Evolutionary conservation across 2,797 vertebrate species (phyloP).

Genomic region (Philypnodon macrostomus): DNA sequence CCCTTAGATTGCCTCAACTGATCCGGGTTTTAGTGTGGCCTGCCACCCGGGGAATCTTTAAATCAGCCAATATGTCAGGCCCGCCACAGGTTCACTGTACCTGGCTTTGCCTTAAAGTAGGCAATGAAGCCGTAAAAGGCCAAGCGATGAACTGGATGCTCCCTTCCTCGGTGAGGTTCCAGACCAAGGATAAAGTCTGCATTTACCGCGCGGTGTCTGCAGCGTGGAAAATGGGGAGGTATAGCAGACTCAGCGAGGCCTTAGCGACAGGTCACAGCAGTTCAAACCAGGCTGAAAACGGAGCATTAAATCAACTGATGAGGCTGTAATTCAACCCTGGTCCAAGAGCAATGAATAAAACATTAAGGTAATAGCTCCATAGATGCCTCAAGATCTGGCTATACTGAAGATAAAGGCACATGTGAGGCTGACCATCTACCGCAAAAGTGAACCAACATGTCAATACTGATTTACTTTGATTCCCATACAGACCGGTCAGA

Average conservation of each 20-base stretch:
- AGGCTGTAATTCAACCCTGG: constrained; percentile 54
- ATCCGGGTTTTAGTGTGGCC: constrained; percentile 65
- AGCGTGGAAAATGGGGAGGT: constrained; percentile 23
- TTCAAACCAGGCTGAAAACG: constrained; percentile 49
- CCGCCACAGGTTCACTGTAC: constrained; percentile 58
- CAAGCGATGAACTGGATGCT: constrained; percentile 67
- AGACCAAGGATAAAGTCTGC: constrained; percentile 57
- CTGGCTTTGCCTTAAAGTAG: constrained; percentile 67
- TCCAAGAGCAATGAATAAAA: constrained; percentile 66
- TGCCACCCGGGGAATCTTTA: constrained; percentile 65
- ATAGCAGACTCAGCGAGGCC: constrained; percentile 31
- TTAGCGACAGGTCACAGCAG: constrained; percentile 49
- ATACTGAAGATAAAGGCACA: constrained; percentile 4
- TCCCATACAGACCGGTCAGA: too few species aligned
- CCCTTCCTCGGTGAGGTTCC: constrained; percentile 39
- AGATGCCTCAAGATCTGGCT: constrained; percentile 37
- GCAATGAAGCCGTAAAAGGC: constrained; percentile 69
- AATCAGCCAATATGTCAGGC: constrained; percentile 71
- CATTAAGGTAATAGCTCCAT: constrained; percentile 46
- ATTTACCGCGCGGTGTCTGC: constrained; percentile 50
- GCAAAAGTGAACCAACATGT: too few species aligned
- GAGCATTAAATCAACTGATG: constrained; percentile 56
- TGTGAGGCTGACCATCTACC: neutral
- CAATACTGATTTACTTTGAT: too few species aligned
- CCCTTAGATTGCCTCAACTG: constrained; percentile 52